Evolutionary conservation across 2,888 invertebrate genomes (phyloP), one percentile per base, ranked within the genome.

Genomic region (Trichacis sp.): DNA sequence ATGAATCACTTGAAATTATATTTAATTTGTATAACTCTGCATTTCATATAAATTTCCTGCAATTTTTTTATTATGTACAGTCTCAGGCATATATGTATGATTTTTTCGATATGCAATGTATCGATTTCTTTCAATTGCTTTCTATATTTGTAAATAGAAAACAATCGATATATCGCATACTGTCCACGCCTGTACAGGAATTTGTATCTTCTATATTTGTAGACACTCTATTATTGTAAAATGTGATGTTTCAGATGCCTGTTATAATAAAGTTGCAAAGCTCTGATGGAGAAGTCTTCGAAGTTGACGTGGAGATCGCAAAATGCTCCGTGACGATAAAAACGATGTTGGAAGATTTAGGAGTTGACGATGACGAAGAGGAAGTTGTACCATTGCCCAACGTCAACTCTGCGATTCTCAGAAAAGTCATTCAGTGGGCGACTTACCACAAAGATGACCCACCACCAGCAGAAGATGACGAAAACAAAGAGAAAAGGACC

Each of bases 271-370:
- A 96, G 83, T 87, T 98, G 69, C 95, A 97, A 85, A 97, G 97
- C 65, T 95, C 95, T 0, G 97, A 98, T 85, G 95, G 94, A 51
- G 97, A 98, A 84, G 92, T 94, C 18, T 98, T 98, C 82, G 95
- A 96, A 72, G 97, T 98, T 0, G 97, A 98, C 79, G 94, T 96
- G 0, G 96, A 98, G 84, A 96, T 98, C 62, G 98, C 98, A 45
- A 96, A 97, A 88, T 97, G 97, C 85, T 98, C 97, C 0, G 95
- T 96, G 12, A 98, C 98, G 0, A 97, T 99, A 73, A 98, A 97
- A 86, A 98, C 97, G 2, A 98, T 99, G 95, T 88, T 99, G 75
- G 98, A 98, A 86, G 94, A 96, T 86, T 87, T 95, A 64, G 94
- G 94, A 11, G 92, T 94, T 91, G 95, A 95, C 77, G 95, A 93